Evolutionary conservation across 1,140 invertebrate species (phyloP).

Genomic region (Zaprionus lachaisei): DNA sequence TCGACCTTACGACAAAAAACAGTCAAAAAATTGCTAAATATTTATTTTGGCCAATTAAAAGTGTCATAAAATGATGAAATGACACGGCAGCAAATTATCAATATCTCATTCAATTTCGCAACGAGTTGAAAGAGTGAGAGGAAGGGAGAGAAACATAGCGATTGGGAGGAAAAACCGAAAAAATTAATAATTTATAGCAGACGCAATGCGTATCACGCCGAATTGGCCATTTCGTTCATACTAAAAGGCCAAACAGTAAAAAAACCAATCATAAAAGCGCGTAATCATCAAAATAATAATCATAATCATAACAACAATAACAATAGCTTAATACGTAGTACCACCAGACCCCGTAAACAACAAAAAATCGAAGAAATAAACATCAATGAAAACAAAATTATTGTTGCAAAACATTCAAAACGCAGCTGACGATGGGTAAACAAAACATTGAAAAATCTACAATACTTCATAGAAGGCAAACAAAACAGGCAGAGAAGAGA

Average conservation of each 20-base stretch:
- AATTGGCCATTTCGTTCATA: constrained; percentile 39
- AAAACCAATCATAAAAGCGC: constrained; percentile 52
- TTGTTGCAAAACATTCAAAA: constrained; percentile 53
- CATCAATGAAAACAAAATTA: constrained; percentile 38
- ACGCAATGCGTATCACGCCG: constrained; percentile 61
- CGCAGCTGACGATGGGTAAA: constrained; percentile 65
- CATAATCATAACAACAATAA: constrained; percentile 37
- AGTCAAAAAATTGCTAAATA: constrained; percentile 7
- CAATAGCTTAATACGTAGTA: constrained; percentile 56
- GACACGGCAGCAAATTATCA: constrained; percentile 19
- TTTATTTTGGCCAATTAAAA: constrained; percentile 38
- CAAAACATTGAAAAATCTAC: constrained; percentile 32
- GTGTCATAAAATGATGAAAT: constrained; percentile 30
- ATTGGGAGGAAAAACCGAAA: constrained; percentile 8
- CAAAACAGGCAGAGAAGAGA: constrained; percentile 37
- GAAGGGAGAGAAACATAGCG: constrained; percentile 2
- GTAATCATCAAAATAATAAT: constrained; percentile 64
- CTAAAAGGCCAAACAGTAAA: constrained; percentile 11
- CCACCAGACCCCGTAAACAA: constrained; percentile 54
- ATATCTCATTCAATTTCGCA: constrained; percentile 44
- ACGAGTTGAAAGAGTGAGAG: not conserved
- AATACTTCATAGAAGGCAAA: constrained; percentile 41
- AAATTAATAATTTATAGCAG: constrained; percentile 69
- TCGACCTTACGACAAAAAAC: constrained; percentile 1
- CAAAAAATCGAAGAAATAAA: not conserved